A percentile compares a stretch with the other conserved stretches of the same genome.
Conservation (phyloP, 2,888 invertebrate species). For the Drosophila monieri region DNA sequence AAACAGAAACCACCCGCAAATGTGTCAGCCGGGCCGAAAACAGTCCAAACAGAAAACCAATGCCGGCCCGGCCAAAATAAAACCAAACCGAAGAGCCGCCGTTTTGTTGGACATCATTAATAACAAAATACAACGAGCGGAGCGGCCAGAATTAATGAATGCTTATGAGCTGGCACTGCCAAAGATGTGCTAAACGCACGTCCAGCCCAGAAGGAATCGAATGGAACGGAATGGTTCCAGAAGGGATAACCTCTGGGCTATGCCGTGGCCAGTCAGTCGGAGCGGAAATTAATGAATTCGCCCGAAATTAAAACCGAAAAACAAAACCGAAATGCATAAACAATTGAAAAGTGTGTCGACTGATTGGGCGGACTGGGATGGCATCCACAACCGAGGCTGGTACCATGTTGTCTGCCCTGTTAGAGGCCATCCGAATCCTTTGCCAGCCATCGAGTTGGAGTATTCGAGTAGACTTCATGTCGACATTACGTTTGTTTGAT, state of each 20-base stretch:
- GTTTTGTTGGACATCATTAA: conserved; percentile 83
- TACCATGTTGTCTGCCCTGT: conserved; percentile 62
- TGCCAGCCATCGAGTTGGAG: conserved; percentile 7
- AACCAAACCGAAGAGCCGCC: conserved; percentile 53
- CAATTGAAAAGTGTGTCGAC: conserved; percentile 66
- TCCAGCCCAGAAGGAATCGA: conserved; percentile 57
- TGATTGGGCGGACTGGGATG: conserved; percentile 43
- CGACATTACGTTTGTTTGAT: conserved; percentile 67
- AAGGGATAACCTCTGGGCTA: conserved; percentile 20
- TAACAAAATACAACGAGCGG: conserved; percentile 75
- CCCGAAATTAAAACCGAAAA: conserved; percentile 54
- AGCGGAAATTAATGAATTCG: conserved; percentile 80
- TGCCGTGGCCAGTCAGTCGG: conserved; percentile 43
- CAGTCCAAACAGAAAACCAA: conserved; percentile 42
- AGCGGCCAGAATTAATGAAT: conserved; percentile 77
- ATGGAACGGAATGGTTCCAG: conserved; percentile 11
- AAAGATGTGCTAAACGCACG: conserved; percentile 77
- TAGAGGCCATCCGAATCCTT: conserved; percentile 59
- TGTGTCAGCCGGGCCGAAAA: conserved; percentile 62
- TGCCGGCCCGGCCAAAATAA: conserved; percentile 50
- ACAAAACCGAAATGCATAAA: conserved; percentile 59
- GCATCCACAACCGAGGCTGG: conserved; percentile 36
- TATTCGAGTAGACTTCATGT: conserved; percentile 64
- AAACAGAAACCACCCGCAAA: conserved; percentile 68
- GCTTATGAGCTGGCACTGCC: conserved; percentile 39